Evolutionary conservation across 2,888 invertebrate genomes (phyloP).

Genomic region (Erebia ligea): DNA sequence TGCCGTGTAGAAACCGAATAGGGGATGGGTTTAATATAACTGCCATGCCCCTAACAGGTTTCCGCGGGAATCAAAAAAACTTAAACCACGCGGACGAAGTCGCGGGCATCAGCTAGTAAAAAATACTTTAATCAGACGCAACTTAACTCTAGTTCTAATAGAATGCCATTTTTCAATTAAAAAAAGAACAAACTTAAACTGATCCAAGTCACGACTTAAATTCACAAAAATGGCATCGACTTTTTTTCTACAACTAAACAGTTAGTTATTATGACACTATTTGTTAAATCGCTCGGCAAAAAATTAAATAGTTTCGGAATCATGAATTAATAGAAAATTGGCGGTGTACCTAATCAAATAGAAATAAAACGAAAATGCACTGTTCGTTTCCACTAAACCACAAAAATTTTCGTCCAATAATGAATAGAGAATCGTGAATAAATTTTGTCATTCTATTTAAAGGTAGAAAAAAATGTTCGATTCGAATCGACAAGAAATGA

Average conservation of each 20-base stretch:
- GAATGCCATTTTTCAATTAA: constrained; percentile 18
- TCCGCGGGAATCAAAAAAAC: no score
- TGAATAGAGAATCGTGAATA: constrained; percentile 23
- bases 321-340: constrained; percentile 23
- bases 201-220: constrained; percentile 14
- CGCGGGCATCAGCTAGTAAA: no score
- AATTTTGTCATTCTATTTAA: constrained; percentile 10
- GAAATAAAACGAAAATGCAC: background rate
- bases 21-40: no score
- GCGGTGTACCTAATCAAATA: constrained; percentile 2
- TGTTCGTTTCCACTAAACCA: constrained; percentile 17
- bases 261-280: constrained; percentile 19
- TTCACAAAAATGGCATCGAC: background rate
- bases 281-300: constrained; percentile 16
- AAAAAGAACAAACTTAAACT: constrained; percentile 4
- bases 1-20: no score
- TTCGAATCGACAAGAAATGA: constrained; percentile 6
- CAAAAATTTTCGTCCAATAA: constrained; percentile 14
- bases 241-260: constrained; percentile 2
- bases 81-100: no score
- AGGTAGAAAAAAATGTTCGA: constrained; percentile 8
- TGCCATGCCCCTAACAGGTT: no score
- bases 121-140: background rate
- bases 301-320: constrained; percentile 16
- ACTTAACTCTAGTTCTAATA: background rate